Evolutionary conservation across 2,113 vertebrate genomes (phyloP).

Genomic region (Upupa epops): DNA sequence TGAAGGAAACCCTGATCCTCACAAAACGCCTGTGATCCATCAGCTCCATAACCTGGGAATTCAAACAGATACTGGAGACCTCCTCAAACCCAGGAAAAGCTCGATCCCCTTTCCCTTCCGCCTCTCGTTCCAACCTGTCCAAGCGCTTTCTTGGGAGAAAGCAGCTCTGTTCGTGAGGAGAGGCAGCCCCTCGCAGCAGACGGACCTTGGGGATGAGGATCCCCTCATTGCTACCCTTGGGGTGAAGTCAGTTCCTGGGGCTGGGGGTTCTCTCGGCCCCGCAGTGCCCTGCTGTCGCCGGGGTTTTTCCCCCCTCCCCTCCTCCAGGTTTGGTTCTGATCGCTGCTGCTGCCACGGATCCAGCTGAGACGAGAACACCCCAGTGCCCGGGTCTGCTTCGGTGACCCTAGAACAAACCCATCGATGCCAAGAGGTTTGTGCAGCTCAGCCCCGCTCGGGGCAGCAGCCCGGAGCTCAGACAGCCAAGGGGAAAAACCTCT

Average conservation of each 20-base stretch:
- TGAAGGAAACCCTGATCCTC: not conserved
- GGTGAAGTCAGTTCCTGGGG: too few relatives aligned
- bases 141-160: not conserved
- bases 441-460: rapidly evolving
- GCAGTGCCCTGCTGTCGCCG: not conserved
- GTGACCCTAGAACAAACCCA: not conserved
- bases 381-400: not conserved
- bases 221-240: not conserved
- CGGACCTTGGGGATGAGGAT: not conserved
- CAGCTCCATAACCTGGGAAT: not conserved
- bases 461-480: not conserved
- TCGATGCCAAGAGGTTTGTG: not conserved
- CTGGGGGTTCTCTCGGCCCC: not conserved
- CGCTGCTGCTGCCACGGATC: not conserved
- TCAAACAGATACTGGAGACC: conserved; percentile 18
- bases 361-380: not conserved
- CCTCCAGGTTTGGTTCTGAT: not conserved
- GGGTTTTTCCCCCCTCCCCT: not conserved
- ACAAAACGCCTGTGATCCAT: not conserved
- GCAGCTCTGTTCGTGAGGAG: not conserved
- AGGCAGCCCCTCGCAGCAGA: not conserved
- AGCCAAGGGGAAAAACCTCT: not conserved
- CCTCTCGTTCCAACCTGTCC: conserved; percentile 4
- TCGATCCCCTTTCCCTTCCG: not conserved
- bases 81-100: not conserved